Base-by-base conservation (phyloP, 2,113 vertebrate species). In the human (Homo sapiens) region DNA sequence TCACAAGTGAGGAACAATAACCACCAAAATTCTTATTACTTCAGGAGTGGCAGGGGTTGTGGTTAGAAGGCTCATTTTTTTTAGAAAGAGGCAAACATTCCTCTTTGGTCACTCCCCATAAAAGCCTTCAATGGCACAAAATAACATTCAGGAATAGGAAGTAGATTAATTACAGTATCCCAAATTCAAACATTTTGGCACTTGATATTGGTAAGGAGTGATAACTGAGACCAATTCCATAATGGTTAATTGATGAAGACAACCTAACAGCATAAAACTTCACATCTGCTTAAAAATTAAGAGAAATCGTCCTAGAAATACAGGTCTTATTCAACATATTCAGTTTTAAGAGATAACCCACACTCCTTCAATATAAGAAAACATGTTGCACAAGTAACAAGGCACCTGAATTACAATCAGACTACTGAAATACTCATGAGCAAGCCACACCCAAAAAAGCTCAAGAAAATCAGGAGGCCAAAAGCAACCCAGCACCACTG, bases 371-470 rank as follows among this genome's bases (percentile, higher is more conserved):
- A 97, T 38, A 38, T 20, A 92, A 97, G 89, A 45, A 66, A 97
- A 92, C 59, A 70, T 22, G 55, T 61, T 68, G 96, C 97, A 84
- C 91, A 98, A 98, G 92, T 97, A 94, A 98, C 80, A 86, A 97
- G 70, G 73, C 72, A 95, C 89, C 91, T 87, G 82, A 98, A 96
- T 93, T 59, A 97, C 70, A 87, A 75, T 91, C 93, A 92, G 38
- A 89, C 88, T 90, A 97, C 10, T 72, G 84, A 96, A 76, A 64
- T 57, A 92, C 92, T 96, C 94, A 81, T 23, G 20, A 23, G 25
- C 79, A 94, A 38, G 94, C 96, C 98, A 98, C 96, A 98, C 96
- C 97, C 97, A 98, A 90, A 97, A 96, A 98, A 93, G 96, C 93
- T 92, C 79, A 93, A 97, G 95, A 96, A 96, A 97, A 97, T 92